Evolutionary conservation across 2,888 invertebrate genomes (phyloP).

Genomic region (Bombylius major): DNA sequence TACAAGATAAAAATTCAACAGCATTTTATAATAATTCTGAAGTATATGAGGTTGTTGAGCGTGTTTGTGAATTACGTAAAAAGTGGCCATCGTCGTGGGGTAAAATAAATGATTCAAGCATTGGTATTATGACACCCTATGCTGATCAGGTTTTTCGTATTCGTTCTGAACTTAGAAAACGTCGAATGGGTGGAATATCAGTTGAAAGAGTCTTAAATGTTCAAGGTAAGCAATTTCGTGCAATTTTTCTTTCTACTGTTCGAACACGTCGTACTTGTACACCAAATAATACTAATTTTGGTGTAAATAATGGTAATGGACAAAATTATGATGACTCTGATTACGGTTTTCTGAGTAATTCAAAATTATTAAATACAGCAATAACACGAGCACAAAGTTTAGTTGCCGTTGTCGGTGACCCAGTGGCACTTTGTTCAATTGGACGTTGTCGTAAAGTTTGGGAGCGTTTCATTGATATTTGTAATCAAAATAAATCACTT

Average conservation of each 20-base stretch:
- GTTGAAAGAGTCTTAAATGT: conserved; percentile 75
- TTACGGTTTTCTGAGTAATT: conserved; percentile 71
- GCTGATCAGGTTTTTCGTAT: conserved; percentile 64
- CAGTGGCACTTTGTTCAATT: conserved; percentile 65
- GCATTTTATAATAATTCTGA: conserved; percentile 74
- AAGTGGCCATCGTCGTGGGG: conserved; percentile 69
- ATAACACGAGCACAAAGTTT: conserved; percentile 69
- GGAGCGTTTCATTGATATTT: conserved; percentile 63
- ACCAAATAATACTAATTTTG: conserved; percentile 25
- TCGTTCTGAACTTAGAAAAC: conserved; percentile 59
- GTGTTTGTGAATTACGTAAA: conserved; percentile 56
- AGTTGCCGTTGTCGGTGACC: conserved; percentile 75
- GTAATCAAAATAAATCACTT: conserved; percentile 55
- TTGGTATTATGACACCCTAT: conserved; percentile 77
- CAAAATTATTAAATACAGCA: conserved; percentile 69
- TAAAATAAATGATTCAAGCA: conserved; percentile 57
- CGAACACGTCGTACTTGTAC: conserved; percentile 60
- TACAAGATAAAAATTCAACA: conserved; percentile 64
- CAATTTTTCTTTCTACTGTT: conserved; percentile 62
- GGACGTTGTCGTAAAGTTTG: conserved; percentile 71
- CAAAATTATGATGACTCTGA: conserved; percentile 46
- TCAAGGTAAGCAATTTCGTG: conserved; percentile 78
- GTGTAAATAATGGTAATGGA: conserved; percentile 17
- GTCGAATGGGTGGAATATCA: conserved; percentile 58
- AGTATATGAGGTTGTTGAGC: conserved; percentile 65